Evolutionary conservation across 30 jellyfish, hydroid and myxozoan genomes (phyloP).

Genomic region (Aurelia sp.): DNA sequence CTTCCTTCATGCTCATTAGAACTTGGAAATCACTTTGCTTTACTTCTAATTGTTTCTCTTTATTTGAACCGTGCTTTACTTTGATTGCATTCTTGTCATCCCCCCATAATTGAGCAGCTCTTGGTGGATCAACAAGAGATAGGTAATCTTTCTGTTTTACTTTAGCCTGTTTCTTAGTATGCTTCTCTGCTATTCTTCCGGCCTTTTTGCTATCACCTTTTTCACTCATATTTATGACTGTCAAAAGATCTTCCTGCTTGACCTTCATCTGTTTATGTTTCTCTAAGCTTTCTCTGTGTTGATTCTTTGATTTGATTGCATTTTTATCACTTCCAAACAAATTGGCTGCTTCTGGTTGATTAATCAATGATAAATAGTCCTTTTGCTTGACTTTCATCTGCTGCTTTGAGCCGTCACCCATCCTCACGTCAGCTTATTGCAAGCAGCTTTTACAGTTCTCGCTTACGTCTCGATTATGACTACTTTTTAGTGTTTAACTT

Average conservation of each 20-base stretch:
- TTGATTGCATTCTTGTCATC: background rate
- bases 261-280: constrained; percentile 16
- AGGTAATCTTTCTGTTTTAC: constrained; percentile 71
- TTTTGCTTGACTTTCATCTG: too few species aligned
- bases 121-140: constrained; percentile 29
- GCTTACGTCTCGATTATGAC: too few species aligned
- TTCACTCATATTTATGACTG: constrained; percentile 18
- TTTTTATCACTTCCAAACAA: too few species aligned
- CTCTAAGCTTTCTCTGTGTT: too few species aligned
- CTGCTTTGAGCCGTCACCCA: too few species aligned
- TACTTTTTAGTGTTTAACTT: too few species aligned
- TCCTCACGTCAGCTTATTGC: too few species aligned
- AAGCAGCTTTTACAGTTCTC: too few species aligned
- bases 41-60: constrained; percentile 12
- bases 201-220: background rate
- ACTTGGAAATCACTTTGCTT: constrained; percentile 43
- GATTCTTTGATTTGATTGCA: too few species aligned
- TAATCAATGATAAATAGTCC: too few species aligned
- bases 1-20: constrained; percentile 10
- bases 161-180: constrained; percentile 19
- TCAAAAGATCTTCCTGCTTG: constrained; percentile 41
- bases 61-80: background rate
- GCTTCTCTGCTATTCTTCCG: constrained; percentile 23
- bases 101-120: constrained; percentile 29
- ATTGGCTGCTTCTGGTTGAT: too few species aligned